Evolutionary conservation across 2,888 invertebrate genomes (phyloP).

Genomic region (Hyles lineata): DNA sequence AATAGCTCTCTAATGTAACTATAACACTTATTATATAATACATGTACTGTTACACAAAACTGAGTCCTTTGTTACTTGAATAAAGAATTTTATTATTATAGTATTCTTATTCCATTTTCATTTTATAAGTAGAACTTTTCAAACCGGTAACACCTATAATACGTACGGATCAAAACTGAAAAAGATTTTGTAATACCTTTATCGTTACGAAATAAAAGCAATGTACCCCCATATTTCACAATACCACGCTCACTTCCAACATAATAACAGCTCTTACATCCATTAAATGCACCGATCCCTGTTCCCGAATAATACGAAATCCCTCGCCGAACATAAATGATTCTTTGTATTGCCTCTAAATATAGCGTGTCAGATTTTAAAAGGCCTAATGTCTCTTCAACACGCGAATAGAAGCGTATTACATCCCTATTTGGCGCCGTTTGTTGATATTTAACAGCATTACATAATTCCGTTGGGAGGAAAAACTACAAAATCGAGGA

Average conservation of each 20-base stretch:
- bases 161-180: too few species aligned
- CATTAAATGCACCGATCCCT: neutral
- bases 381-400: neutral
- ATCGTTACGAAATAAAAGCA: neutral
- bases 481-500: neutral
- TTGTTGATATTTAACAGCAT: conserved; percentile 11
- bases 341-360: conserved; percentile 19
- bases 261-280: neutral
- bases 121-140: too few species aligned
- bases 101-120: too few species aligned
- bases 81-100: too few species aligned
- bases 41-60: too few species aligned
- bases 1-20: too few species aligned
- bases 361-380: conserved; percentile 16
- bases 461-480: conserved; percentile 13
- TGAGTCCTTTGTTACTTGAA: too few species aligned
- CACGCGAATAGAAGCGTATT: conserved; percentile 5
- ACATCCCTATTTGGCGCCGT: neutral
- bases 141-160: too few species aligned
- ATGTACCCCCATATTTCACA: neutral
- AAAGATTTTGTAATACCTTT: too few species aligned
- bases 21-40: too few species aligned
- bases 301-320: neutral
- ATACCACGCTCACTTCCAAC: neutral
- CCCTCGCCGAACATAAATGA: neutral